Percentiles rank a stretch among this genome's conserved stretches.
phyloP scores from a whole-genome alignment of 2,113 vertebrate genomes.

The Mobula birostris region DNA sequence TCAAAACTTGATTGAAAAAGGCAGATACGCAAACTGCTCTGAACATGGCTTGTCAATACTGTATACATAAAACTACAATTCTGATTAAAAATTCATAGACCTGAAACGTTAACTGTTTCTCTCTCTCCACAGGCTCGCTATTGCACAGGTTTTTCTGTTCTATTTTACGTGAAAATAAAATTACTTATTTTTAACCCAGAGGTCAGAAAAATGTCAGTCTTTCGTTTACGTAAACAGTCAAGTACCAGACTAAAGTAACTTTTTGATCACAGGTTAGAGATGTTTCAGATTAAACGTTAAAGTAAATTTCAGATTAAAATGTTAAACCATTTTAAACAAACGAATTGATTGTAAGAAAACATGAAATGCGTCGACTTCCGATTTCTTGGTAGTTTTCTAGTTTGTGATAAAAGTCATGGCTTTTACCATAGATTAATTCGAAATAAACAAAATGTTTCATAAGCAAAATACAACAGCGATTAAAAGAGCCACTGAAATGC shows the following conservation, averaged over 20 bases:
- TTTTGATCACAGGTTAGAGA: neutral
- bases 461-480: neutral
- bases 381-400: slow-evolving; percentile 14
- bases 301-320: neutral
- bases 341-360: neutral
- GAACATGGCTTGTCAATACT: neutral
- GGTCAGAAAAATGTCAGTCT: neutral
- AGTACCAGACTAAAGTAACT: neutral
- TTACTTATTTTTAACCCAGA: neutral
- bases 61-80: neutral
- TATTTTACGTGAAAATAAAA: too few relatives aligned
- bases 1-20: neutral
- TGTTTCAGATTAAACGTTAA: neutral
- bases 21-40: neutral
- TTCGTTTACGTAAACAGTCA: neutral
- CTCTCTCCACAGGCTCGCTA: too few relatives aligned
- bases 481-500: neutral
- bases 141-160: too few relatives aligned
- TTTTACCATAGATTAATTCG: neutral
- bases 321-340: neutral
- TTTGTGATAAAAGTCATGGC: neutral
- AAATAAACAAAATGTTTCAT: neutral
- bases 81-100: too few relatives aligned
- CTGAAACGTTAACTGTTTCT: too few relatives aligned
- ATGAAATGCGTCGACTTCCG: too few relatives aligned